These are phyloP conservation scores for Babyrousa celebensis DNA, from an alignment of 2,797 vertebrate species.

Conservation along the genomic window DNA sequence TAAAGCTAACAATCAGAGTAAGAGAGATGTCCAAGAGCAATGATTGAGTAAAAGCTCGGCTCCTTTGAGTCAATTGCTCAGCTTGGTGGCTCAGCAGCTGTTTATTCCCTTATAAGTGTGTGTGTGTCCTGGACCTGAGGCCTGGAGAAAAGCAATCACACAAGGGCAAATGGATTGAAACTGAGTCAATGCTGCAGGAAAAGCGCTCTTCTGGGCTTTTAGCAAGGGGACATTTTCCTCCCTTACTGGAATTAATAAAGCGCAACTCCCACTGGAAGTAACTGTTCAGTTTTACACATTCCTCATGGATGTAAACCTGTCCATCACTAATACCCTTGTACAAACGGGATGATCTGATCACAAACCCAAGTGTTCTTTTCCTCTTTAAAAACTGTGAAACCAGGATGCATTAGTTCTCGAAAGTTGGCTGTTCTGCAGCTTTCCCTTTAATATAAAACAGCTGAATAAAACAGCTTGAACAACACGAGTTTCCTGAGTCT, in stretches of 20 bases:
- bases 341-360: conserved; percentile 52
- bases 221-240: conserved; percentile 59
- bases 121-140: neutral
- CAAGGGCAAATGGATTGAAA: conserved; percentile 58
- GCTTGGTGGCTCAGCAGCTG: neutral
- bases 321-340: neutral
- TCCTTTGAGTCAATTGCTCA: conserved; percentile 65
- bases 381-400: conserved; percentile 59
- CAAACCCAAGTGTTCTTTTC: conserved; percentile 27
- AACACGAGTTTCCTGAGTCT: conserved; percentile 28
- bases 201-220: conserved; percentile 42
- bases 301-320: neutral
- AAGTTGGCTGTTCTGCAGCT: neutral
- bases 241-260: conserved; percentile 61
- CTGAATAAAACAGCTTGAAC: neutral
- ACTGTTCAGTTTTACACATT: neutral
- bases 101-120: conserved; percentile 73
- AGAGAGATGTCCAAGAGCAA: conserved; percentile 22
- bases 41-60: conserved; percentile 23
- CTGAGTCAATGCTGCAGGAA: neutral
- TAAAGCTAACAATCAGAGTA: conserved; percentile 61
- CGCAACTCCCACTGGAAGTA: conserved; percentile 14
- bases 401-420: conserved; percentile 5
- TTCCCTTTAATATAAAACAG: conserved; percentile 32
- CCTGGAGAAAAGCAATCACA: conserved; percentile 61